phyloP scores from a whole-genome alignment of 1,140 invertebrate genomes.

The Sarcophaga bullata region DNA sequence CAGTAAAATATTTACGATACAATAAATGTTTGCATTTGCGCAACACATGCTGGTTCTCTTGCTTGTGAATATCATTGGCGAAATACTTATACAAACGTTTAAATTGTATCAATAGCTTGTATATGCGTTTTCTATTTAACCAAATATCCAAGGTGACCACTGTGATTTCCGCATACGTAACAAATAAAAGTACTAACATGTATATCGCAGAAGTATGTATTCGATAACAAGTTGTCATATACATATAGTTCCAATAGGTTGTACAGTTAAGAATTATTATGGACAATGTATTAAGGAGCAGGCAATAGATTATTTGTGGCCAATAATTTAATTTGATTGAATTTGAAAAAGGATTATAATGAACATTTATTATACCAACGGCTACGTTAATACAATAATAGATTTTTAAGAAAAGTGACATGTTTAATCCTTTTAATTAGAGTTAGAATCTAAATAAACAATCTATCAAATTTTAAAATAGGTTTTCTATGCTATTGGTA shows the following conservation, averaged over 20 bases:
- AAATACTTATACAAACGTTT: neutral
- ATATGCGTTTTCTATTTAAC: neutral
- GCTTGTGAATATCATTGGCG: neutral
- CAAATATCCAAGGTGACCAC: neutral
- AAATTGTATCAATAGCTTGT: neutral
- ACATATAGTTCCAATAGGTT: neutral
- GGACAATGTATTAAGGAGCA: neutral
- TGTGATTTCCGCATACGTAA: neutral
- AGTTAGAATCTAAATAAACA: no score
- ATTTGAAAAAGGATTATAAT: neutral
- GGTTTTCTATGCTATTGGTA: no score
- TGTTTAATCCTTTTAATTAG: neutral
- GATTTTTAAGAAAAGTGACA: neutral
- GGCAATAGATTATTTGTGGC: neutral
- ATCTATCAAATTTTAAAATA: no score
- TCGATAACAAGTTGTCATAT: no score
- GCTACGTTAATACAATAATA: neutral
- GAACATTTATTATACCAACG: neutral
- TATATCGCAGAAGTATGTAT: no score
- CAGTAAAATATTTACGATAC: no score
- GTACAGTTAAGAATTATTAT: neutral
- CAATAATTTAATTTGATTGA: neutral
- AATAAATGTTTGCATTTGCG: neutral
- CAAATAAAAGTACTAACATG: neutral
- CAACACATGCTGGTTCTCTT: neutral